These are phyloP conservation scores for Ephydatia muelleri DNA, from an alignment of 37 sponge, comb jelly and placozoan species.

Conservation along the genomic window DNA sequence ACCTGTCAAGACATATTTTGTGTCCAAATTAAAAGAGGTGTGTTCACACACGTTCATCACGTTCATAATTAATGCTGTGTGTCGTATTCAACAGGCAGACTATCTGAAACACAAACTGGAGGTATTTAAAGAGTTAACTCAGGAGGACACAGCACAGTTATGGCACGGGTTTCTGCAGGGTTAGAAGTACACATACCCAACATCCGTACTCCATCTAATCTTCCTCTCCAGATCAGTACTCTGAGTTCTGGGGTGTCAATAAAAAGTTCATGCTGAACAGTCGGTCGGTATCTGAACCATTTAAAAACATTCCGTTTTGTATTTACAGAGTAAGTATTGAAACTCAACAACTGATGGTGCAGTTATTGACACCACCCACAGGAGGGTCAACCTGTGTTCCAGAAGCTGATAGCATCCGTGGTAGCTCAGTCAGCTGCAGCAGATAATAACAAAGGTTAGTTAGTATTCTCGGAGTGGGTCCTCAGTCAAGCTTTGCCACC, in stretches of 20 bases:
- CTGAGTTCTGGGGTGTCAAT: slow-evolving; percentile 81
- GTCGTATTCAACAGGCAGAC: slow-evolving; percentile 71
- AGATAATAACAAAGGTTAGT: background rate
- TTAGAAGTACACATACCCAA: background rate
- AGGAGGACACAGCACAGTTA: slow-evolving; percentile 65
- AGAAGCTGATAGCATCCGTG: slow-evolving; percentile 25
- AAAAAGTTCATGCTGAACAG: slow-evolving; percentile 79
- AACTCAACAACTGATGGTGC: too few species aligned
- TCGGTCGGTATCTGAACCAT: slow-evolving; percentile 54
- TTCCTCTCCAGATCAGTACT: slow-evolving; percentile 61
- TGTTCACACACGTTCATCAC: background rate
- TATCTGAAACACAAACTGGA: slow-evolving; percentile 77
- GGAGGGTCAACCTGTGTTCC: slow-evolving; percentile 36
- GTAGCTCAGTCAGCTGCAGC: background rate
- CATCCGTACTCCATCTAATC: background rate
- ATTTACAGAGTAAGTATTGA: slow-evolving; percentile 59
- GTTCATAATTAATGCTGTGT: background rate
- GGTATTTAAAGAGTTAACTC: slow-evolving; percentile 53
- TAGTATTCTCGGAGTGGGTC: background rate
- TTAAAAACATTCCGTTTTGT: slow-evolving; percentile 76
- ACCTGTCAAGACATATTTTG: slow-evolving; percentile 73
- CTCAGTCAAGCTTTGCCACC: too few species aligned
- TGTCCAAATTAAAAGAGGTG: slow-evolving; percentile 90
- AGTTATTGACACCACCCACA: background rate
- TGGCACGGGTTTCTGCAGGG: slow-evolving; percentile 73